A percentile compares a stretch with the other conserved stretches of the same genome.
Evolutionary conservation across 1,140 invertebrate genomes (phyloP).

Genomic region (Apolygus lucorum): DNA sequence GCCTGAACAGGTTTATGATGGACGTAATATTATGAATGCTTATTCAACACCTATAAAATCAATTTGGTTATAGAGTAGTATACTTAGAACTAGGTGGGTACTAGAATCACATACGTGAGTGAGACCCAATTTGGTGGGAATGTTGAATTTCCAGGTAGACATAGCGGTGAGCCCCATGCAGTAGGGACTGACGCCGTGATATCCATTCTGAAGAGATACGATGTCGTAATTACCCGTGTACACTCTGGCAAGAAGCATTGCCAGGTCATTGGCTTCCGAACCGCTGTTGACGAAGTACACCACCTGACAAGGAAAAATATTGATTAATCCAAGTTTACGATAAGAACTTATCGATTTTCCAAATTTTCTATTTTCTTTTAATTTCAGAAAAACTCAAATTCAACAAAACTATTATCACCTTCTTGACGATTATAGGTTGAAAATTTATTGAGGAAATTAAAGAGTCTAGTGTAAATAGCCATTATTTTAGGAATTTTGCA

Average conservation of each 20-base stretch:
- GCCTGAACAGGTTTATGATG: constrained; percentile 45
- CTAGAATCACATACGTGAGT: constrained; percentile 57
- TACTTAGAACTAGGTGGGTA: constrained; percentile 15
- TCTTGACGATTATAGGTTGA: too few species aligned
- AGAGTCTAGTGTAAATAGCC: too few species aligned
- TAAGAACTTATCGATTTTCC: too few species aligned
- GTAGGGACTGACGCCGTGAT: constrained; percentile 81
- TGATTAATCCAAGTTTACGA: too few species aligned
- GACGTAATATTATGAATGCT: background rate
- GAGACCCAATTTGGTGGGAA: constrained; percentile 66
- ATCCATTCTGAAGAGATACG: constrained; percentile 75
- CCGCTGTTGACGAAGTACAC: constrained; percentile 94
- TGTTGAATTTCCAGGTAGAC: constrained; percentile 61
- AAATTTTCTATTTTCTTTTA: too few species aligned
- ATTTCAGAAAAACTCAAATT: too few species aligned
- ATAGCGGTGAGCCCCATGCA: constrained; percentile 75
- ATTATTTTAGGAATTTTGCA: too few species aligned
- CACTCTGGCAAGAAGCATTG: constrained; percentile 63
- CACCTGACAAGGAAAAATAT: too few species aligned
- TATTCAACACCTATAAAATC: background rate
- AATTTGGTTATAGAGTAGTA: background rate
- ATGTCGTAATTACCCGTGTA: constrained; percentile 79
- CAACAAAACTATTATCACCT: too few species aligned
- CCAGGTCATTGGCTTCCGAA: constrained; percentile 94
- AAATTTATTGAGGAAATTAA: too few species aligned